Conservation (phyloP, 1,140 invertebrate genomes). For the Ostrea denselamellosa region DNA sequence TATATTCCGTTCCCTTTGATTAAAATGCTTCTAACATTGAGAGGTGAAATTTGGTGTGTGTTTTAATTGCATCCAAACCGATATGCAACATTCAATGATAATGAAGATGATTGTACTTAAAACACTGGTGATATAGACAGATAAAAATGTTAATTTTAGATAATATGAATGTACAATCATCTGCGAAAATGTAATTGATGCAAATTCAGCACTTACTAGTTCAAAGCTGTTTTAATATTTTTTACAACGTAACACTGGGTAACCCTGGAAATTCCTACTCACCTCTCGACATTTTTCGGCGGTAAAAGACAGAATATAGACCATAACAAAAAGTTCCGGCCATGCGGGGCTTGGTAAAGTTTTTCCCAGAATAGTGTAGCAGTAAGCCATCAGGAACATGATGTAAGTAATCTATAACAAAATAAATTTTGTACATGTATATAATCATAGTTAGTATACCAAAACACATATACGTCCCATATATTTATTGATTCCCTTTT, state of each 20-base stretch:
- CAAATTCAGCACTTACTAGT: neutral
- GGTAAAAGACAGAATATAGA: constrained; percentile 92
- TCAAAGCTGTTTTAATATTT: neutral
- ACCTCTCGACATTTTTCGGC: constrained; percentile 95
- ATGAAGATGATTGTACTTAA: neutral
- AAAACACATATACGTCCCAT: too few species aligned
- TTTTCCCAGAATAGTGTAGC: constrained; percentile 93
- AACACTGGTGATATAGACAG: neutral
- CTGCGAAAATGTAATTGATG: neutral
- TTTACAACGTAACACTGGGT: neutral
- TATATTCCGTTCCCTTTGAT: neutral
- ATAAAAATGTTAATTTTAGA: too few species aligned
- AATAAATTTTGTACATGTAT: too few species aligned
- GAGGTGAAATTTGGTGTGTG: too few species aligned
- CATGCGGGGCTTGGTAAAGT: constrained; percentile 88
- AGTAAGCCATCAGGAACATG: constrained; percentile 93
- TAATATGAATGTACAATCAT: too few species aligned
- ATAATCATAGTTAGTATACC: too few species aligned
- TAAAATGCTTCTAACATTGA: neutral
- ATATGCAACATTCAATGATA: neutral
- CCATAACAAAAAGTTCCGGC: constrained; percentile 92
- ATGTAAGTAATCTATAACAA: constrained; percentile 92
- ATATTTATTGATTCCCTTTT: too few species aligned
- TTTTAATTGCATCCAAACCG: neutral
- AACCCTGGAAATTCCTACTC: constrained; percentile 67